Evolutionary conservation across 2,113 vertebrate species (phyloP).

Genomic region (Mustelus asterias): DNA sequence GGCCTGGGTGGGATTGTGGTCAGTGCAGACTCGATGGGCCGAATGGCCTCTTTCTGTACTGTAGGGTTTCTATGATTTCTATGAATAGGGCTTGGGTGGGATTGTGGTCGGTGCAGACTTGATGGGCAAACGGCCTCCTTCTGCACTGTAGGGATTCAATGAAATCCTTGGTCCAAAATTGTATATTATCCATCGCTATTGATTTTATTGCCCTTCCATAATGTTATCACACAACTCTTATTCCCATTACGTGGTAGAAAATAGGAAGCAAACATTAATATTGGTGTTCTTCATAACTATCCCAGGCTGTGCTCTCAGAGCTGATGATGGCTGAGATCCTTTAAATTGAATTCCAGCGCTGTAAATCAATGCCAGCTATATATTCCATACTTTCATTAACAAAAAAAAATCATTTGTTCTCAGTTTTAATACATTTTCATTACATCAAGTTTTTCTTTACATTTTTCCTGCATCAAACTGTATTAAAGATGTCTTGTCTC

Average conservation of each 20-base stretch:
- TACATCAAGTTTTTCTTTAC: background rate
- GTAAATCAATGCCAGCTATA: background rate
- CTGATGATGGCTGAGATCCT: background rate
- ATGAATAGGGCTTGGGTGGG: too few species aligned
- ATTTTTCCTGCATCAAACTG: slow-evolving; percentile 1
- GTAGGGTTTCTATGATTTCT: too few species aligned
- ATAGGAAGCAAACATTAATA: background rate
- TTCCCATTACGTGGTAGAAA: background rate
- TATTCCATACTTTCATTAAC: background rate
- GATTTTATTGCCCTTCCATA: background rate
- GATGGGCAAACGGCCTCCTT: too few species aligned
- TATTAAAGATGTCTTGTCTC: slow-evolving; percentile 28
- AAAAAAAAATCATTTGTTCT: slow-evolving; percentile 1
- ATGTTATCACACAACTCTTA: background rate
- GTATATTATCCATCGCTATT: background rate
- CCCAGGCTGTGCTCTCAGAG: background rate
- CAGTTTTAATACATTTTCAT: slow-evolving; percentile 26
- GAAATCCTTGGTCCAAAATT: too few species aligned
- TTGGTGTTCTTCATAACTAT: slow-evolving; percentile 5
- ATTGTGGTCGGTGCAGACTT: too few species aligned
- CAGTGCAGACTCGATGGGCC: too few species aligned
- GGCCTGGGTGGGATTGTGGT: too few species aligned
- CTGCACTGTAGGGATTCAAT: too few species aligned
- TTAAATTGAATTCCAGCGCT: slow-evolving; percentile 18
- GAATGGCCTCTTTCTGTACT: too few species aligned